phyloP scores from a whole-genome alignment of 2,113 vertebrate species.

The Eulemur macaco region DNA sequence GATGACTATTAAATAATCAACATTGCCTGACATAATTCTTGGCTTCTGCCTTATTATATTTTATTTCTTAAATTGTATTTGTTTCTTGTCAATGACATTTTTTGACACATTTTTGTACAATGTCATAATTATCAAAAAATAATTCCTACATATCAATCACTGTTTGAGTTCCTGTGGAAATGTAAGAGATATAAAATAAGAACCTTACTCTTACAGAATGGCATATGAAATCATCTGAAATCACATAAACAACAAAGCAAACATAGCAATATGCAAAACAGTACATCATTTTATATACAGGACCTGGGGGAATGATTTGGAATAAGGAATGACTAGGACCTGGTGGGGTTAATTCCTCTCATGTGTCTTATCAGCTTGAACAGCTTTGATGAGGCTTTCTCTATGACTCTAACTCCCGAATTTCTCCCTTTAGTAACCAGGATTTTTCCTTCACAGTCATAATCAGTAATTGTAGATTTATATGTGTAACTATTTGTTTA shows the following conservation, averaged over 20 bases:
- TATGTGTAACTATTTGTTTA: not conserved
- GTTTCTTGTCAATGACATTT: not conserved
- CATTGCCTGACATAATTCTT: not conserved
- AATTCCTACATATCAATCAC: not conserved
- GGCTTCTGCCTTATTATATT: not conserved
- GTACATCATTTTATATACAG: not conserved
- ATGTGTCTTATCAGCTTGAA: not conserved
- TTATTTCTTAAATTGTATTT: constrained; percentile 6
- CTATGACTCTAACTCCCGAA: not conserved
- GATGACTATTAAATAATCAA: not conserved
- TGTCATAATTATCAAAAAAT: not conserved
- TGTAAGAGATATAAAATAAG: not conserved
- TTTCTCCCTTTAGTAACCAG: not conserved
- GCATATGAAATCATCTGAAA: not conserved
- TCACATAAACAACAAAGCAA: not conserved
- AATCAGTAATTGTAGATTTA: not conserved
- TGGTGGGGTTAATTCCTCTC: not conserved
- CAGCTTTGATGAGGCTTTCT: not conserved
- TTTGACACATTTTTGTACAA: not conserved
- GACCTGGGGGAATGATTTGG: not conserved
- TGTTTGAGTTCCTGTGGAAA: not conserved
- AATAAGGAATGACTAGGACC: not conserved
- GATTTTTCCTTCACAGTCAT: not conserved
- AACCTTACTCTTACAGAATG: not conserved
- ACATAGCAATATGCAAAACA: not conserved